Conservation (phyloP, 2,113 vertebrate genomes). For the Orycteropus afer region DNA sequence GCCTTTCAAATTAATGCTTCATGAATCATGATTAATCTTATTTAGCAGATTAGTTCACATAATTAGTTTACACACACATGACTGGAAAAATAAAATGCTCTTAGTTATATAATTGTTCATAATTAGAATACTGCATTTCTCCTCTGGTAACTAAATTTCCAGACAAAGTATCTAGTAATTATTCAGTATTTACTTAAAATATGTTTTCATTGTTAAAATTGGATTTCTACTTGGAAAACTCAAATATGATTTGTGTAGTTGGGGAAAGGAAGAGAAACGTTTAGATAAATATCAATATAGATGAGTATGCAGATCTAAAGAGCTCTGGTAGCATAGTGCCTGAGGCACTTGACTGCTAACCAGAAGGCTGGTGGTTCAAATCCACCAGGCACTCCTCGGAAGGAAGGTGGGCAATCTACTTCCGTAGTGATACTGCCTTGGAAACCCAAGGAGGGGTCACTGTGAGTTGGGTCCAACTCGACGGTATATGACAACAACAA, state of each 20-base stretch:
- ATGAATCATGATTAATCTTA: conserved; percentile 85
- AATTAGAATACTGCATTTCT: conserved; percentile 81
- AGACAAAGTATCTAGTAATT: conserved; percentile 60
- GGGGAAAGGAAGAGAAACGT: conserved; percentile 5
- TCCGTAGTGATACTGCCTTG: too few relatives aligned
- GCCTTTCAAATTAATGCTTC: conserved; percentile 85
- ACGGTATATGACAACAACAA: too few relatives aligned
- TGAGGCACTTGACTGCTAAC: too few relatives aligned
- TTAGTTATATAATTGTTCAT: conserved; percentile 78
- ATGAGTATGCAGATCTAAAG: conserved; percentile 23
- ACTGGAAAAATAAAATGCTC: conserved; percentile 78
- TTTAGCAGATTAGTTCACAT: conserved; percentile 84
- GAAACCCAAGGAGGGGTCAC: too few relatives aligned
- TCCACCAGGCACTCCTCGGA: too few relatives aligned
- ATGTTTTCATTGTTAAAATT: conserved; percentile 81
- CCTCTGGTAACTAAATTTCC: conserved; percentile 64
- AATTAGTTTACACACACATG: conserved; percentile 84
- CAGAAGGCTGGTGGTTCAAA: too few relatives aligned
- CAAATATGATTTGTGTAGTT: conserved; percentile 57
- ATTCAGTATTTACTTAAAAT: conserved; percentile 79
- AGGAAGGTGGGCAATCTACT: too few relatives aligned
- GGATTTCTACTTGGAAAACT: conserved; percentile 64
- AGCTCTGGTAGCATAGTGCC: too few relatives aligned
- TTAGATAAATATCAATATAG: conserved; percentile 16
- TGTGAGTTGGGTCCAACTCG: too few relatives aligned